Percentiles rank a stretch among this genome's conserved stretches.
These are phyloP conservation scores for Archaeoteleia sp. DNA, from an alignment of 2,888 invertebrate genomes.

Conservation along the genomic window DNA sequence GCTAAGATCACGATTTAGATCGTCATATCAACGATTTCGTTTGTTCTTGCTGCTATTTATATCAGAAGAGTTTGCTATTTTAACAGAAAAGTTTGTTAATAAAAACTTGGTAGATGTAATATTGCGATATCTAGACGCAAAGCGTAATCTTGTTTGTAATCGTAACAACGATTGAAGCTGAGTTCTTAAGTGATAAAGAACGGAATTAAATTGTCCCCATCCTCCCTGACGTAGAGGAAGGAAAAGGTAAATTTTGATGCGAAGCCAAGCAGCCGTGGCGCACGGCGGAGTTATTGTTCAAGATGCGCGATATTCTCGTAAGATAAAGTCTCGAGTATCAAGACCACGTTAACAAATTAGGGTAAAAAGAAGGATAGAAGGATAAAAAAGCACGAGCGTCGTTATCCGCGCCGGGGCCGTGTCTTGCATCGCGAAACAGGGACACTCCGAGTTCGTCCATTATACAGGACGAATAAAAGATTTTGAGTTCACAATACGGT, in stretches of 20 bases:
- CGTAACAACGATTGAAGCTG: too few species aligned
- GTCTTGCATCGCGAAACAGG: conserved; percentile 39
- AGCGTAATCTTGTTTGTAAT: too few species aligned
- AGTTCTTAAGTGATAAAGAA: conserved; percentile 21
- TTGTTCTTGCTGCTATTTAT: too few species aligned
- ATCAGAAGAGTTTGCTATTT: too few species aligned
- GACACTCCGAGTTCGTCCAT: conserved; percentile 26
- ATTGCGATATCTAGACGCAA: too few species aligned
- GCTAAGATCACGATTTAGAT: too few species aligned
- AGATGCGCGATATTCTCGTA: conserved; percentile 24
- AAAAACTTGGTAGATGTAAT: too few species aligned
- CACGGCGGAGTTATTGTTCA: conserved; percentile 30
- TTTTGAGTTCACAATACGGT: conserved; percentile 39
- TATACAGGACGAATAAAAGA: conserved; percentile 40
- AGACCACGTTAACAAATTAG: conserved; percentile 41
- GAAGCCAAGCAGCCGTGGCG: conserved; percentile 7
- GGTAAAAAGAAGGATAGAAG: too few species aligned
- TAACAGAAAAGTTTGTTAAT: too few species aligned
- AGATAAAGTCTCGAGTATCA: conserved; percentile 32
- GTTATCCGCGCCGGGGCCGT: conserved; percentile 14
- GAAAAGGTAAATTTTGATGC: conserved; percentile 31
- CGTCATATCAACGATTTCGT: too few species aligned
- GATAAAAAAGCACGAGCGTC: conserved; percentile 19
- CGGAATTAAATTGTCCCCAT: conserved; percentile 19
- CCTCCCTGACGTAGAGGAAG: conserved; percentile 15